Conservation (phyloP, 2,888 invertebrate species). For the Mayetiola destructor region DNA sequence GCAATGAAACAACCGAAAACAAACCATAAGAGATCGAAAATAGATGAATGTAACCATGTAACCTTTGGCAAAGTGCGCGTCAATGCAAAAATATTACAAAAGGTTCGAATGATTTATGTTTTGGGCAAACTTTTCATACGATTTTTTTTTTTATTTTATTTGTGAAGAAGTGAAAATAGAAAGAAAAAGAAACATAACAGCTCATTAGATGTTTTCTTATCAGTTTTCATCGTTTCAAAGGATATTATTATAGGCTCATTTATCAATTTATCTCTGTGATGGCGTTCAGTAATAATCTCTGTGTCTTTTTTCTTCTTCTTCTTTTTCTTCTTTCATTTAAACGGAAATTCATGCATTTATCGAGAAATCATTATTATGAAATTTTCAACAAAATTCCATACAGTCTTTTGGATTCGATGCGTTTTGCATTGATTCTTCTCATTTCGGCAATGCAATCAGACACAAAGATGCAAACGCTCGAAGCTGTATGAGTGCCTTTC, state of each 20-base stretch:
- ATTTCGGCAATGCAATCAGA: too few relatives aligned
- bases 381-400: too few relatives aligned
- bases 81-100: slow-evolving; percentile 10
- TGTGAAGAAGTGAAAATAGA: neutral
- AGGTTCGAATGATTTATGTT: slow-evolving; percentile 12
- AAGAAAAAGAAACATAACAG: neutral
- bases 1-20: neutral
- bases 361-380: too few relatives aligned
- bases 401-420: too few relatives aligned
- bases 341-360: too few relatives aligned
- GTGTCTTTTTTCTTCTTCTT: neutral
- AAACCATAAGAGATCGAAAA: slow-evolving; percentile 12
- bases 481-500: neutral
- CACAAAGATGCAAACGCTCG: too few relatives aligned
- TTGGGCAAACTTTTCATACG: slow-evolving; percentile 1
- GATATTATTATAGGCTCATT: too few relatives aligned
- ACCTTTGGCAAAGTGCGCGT: slow-evolving; percentile 10
- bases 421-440: too few relatives aligned
- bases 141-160: neutral
- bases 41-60: slow-evolving; percentile 12
- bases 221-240: too few relatives aligned
- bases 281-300: too few relatives aligned
- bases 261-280: too few relatives aligned
- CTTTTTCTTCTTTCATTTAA: neutral
- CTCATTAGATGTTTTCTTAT: neutral